Evolutionary conservation across 2,113 vertebrate genomes (phyloP).

Genomic region (Platichthys flesus): DNA sequence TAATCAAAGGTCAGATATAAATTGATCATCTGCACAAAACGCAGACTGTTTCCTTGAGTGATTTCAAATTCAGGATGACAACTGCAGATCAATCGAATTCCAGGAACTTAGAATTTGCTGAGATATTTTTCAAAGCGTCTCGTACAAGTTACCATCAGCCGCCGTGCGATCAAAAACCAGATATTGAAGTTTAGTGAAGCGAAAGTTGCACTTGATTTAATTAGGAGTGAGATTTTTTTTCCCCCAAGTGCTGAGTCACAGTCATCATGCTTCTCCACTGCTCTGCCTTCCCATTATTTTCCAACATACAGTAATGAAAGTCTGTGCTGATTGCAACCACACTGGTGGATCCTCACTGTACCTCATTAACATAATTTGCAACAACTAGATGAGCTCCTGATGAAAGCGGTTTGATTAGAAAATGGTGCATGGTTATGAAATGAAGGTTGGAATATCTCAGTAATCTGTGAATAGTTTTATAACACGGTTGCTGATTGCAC

Average conservation of each 20-base stretch:
- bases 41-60: slow-evolving; percentile 41
- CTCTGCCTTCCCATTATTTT: slow-evolving; percentile 53
- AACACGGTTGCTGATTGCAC: slow-evolving; percentile 43
- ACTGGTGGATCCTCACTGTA: slow-evolving; percentile 61
- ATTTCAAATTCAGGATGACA: slow-evolving; percentile 55
- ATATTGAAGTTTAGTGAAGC: slow-evolving; percentile 73
- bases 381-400: slow-evolving; percentile 70
- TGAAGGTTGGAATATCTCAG: slow-evolving; percentile 35
- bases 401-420: slow-evolving; percentile 72
- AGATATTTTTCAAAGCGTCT: slow-evolving; percentile 46
- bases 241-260: slow-evolving; percentile 51
- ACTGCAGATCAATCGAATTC: slow-evolving; percentile 65
- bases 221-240: slow-evolving; percentile 61
- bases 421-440: slow-evolving; percentile 57
- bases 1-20: slow-evolving; percentile 37
- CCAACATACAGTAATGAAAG: slow-evolving; percentile 68
- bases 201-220: slow-evolving; percentile 74
- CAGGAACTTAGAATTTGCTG: slow-evolving; percentile 32
- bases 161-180: slow-evolving; percentile 59
- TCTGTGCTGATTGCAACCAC: slow-evolving; percentile 68
- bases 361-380: slow-evolving; percentile 73
- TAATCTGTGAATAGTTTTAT: slow-evolving; percentile 35
- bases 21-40: slow-evolving; percentile 41
- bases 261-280: slow-evolving; percentile 57
- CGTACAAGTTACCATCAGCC: slow-evolving; percentile 58